A percentile compares a stretch with the other conserved stretches of the same genome.
Evolutionary conservation across 2,888 invertebrate species (phyloP).

Genomic region (Phasia obesa): DNA sequence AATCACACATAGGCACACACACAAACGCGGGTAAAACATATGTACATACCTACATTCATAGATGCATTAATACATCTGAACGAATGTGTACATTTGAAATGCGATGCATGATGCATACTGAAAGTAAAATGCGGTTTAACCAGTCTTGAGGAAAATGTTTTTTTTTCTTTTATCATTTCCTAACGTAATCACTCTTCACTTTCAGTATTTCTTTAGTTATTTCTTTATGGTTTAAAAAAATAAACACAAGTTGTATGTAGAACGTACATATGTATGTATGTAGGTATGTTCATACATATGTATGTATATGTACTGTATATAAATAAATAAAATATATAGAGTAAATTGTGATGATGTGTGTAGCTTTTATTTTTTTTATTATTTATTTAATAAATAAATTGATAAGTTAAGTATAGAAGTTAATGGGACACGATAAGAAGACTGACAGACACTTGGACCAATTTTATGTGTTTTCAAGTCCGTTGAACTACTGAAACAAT

Average conservation of each 20-base stretch:
- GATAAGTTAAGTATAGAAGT: slow-evolving; percentile 30
- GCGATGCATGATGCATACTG: slow-evolving; percentile 54
- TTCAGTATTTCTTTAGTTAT: slow-evolving; percentile 63
- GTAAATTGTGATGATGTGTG: slow-evolving; percentile 31
- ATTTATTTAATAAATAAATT: slow-evolving; percentile 13
- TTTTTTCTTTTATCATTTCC: slow-evolving; percentile 48
- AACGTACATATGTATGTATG: neutral
- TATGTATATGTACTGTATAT: no score
- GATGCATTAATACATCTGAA: slow-evolving; percentile 5
- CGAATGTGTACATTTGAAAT: neutral
- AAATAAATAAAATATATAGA: slow-evolving; percentile 26
- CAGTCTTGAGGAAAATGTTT: slow-evolving; percentile 57
- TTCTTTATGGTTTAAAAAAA: slow-evolving; percentile 54
- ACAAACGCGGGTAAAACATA: neutral
- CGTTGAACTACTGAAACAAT: slow-evolving; percentile 38
- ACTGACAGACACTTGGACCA: slow-evolving; percentile 17
- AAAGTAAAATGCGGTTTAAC: slow-evolving; percentile 70
- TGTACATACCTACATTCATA: neutral
- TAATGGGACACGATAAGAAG: slow-evolving; percentile 40
- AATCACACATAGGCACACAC: neutral
- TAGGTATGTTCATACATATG: no score
- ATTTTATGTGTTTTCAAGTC: slow-evolving; percentile 35
- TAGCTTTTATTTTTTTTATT: slow-evolving; percentile 36
- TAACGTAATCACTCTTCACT: slow-evolving; percentile 69
- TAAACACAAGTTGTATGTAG: slow-evolving; percentile 4